A percentile compares a stretch with the other conserved stretches of the same genome.
phyloP scores from a whole-genome alignment of 2,113 vertebrate species.

The Pterophyllum scalare region DNA sequence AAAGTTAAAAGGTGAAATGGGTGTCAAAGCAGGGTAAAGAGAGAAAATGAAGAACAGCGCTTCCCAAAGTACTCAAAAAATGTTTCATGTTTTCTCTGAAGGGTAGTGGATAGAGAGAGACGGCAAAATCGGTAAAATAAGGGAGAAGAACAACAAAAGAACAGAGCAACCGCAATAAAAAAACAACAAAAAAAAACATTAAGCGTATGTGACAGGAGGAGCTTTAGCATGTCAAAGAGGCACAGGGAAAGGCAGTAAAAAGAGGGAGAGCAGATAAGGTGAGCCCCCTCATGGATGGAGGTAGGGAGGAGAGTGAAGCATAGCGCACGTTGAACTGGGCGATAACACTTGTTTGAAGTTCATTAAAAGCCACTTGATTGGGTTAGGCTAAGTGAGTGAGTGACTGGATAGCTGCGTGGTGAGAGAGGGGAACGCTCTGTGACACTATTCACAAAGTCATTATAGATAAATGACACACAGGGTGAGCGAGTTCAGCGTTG shows the following conservation, averaged over 20 bases:
- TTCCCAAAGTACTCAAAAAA: slow-evolving; percentile 28
- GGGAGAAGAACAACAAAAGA: slow-evolving; percentile 53
- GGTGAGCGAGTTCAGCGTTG: slow-evolving; percentile 77
- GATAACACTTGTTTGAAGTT: slow-evolving; percentile 88
- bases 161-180: not conserved
- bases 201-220: slow-evolving; percentile 52
- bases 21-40: slow-evolving; percentile 20
- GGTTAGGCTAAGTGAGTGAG: slow-evolving; percentile 84
- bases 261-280: slow-evolving; percentile 67
- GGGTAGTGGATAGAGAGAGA: slow-evolving; percentile 6
- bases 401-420: slow-evolving; percentile 81
- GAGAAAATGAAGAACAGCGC: slow-evolving; percentile 26
- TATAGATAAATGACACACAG: slow-evolving; percentile 91
- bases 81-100: slow-evolving; percentile 38
- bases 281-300: slow-evolving; percentile 49
- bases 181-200: slow-evolving; percentile 18
- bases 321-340: slow-evolving; percentile 68
- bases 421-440: slow-evolving; percentile 78
- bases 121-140: slow-evolving; percentile 30
- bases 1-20: slow-evolving; percentile 7
- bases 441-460: slow-evolving; percentile 89
- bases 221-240: slow-evolving; percentile 66
- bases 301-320: slow-evolving; percentile 41
- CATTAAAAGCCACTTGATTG: slow-evolving; percentile 88
- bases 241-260: slow-evolving; percentile 49